phyloP scores from a whole-genome alignment of 2,113 vertebrate species.

The Triplophysa dalaica region DNA sequence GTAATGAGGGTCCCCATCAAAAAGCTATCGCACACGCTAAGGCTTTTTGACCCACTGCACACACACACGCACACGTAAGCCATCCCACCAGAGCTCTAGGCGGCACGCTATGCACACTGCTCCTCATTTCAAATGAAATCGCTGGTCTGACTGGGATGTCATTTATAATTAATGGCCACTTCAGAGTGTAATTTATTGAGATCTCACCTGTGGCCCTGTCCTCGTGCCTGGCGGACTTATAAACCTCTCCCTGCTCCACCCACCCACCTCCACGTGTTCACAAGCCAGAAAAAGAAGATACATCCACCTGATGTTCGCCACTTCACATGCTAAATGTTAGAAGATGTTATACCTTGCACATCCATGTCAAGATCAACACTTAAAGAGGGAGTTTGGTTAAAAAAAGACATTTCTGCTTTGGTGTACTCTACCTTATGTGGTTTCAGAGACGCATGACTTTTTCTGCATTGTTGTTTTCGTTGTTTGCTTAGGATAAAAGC shows the following conservation, averaged over 20 bases:
- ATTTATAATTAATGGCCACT: slow-evolving; percentile 88
- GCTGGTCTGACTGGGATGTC: slow-evolving; percentile 81
- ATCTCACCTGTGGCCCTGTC: slow-evolving; percentile 82
- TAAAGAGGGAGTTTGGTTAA: background rate
- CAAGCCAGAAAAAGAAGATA: slow-evolving; percentile 35
- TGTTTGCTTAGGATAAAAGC: no score
- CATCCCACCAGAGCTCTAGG: slow-evolving; percentile 64
- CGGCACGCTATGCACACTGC: slow-evolving; percentile 69
- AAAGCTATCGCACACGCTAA: slow-evolving; percentile 66
- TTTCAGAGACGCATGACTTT: no score
- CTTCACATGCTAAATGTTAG: slow-evolving; percentile 13
- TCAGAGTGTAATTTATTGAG: slow-evolving; percentile 83
- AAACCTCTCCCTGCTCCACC: slow-evolving; percentile 17
- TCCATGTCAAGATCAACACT: background rate
- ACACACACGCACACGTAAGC: slow-evolving; percentile 46
- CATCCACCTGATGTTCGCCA: slow-evolving; percentile 18
- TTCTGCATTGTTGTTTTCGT: no score
- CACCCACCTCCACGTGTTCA: slow-evolving; percentile 53
- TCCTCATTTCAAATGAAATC: slow-evolving; percentile 87
- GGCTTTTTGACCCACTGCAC: slow-evolving; percentile 62
- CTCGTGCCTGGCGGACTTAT: slow-evolving; percentile 67
- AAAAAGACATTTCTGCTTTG: background rate
- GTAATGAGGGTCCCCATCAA: slow-evolving; percentile 88
- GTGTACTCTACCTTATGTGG: no score
- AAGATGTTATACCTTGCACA: slow-evolving; percentile 3